Evolutionary conservation across 2,888 invertebrate species (phyloP), one percentile per base, ranked within the genome.

Genomic region (Drosophila neonasuta): DNA sequence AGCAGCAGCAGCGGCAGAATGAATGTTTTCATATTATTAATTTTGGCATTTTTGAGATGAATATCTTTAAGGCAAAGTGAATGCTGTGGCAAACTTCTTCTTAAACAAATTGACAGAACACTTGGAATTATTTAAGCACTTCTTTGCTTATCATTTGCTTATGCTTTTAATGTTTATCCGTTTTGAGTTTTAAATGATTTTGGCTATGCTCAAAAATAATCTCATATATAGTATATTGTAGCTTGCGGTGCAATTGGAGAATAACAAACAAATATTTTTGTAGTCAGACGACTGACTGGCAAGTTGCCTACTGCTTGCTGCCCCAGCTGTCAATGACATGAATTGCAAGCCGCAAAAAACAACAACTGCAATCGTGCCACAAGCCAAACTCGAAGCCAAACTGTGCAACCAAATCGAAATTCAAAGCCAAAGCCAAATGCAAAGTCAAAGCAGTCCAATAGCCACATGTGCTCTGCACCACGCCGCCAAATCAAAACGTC

Each of bases 401-500:
- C 55, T 34, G 55, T 45, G 44, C 36, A 36, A 36, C 20, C 20
- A 48, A 64, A 55, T 10, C 41, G n/a, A 52, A 44, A 36, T 46
- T 44, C 44, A 54, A 65, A 62, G 50, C 62, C 58, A 65, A 71
- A 70, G 44, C 44, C 48, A 46, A 65, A 50, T 9, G 39, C 63
- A 55, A 70, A 70, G 48, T 51, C 63, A 60, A 62, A 59, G 50
- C 54, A 13, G 13, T 68, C 75, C 69, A 46, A 52, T 69, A 61
- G 71, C 71, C 81, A 80, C 80, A 86, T 80, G 68, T 83, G 74
- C 59, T 36, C 3, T 42, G 44, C 8, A 41, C 15, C 44, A 11
- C 11, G 68, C 77, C 66, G 82, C 82, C 87, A 82, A 82, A 81
- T 87, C 81, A 82, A 87, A 87, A 87, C 86, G 87, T 85, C 87